Conservation (phyloP, 2,797 vertebrate species). For the Denticeps clupeoides region DNA sequence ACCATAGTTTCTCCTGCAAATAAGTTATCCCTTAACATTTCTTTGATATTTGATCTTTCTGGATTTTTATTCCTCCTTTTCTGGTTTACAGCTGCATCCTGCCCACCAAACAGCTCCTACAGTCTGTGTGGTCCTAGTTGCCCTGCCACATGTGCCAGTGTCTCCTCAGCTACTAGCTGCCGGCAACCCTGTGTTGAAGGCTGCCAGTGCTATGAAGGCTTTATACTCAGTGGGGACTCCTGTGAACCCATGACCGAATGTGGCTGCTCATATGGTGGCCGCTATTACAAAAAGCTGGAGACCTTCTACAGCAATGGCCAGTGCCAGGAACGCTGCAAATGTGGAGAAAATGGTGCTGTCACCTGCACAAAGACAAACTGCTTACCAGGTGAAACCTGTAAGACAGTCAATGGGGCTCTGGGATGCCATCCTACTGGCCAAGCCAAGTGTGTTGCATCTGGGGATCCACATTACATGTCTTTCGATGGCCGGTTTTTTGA, state of each 20-base stretch:
- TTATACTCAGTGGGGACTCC: conserved; percentile 46
- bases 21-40: too few relatives aligned
- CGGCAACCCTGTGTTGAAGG: conserved; percentile 44
- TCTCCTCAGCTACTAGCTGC: conserved; percentile 37
- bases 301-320: conserved; percentile 37
- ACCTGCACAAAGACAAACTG: conserved; percentile 41
- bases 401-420: conserved; percentile 40
- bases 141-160: conserved; percentile 50
- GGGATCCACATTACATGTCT: conserved; percentile 59
- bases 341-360: conserved; percentile 43
- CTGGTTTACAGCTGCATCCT: conserved; percentile 46
- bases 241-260: conserved; percentile 62
- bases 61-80: neutral
- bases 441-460: conserved; percentile 54
- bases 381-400: conserved; percentile 44
- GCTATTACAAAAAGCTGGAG: conserved; percentile 44
- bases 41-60: neutral
- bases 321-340: conserved; percentile 45
- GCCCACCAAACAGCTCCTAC: conserved; percentile 66
- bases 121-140: conserved; percentile 49
- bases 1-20: too few relatives aligned
- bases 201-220: conserved; percentile 67
- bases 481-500: conserved; percentile 62
- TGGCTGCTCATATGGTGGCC: conserved; percentile 57
- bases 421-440: conserved; percentile 46